Evolutionary conservation across 2,113 vertebrate genomes (phyloP).

Genomic region (Vanacampus margaritifer): DNA sequence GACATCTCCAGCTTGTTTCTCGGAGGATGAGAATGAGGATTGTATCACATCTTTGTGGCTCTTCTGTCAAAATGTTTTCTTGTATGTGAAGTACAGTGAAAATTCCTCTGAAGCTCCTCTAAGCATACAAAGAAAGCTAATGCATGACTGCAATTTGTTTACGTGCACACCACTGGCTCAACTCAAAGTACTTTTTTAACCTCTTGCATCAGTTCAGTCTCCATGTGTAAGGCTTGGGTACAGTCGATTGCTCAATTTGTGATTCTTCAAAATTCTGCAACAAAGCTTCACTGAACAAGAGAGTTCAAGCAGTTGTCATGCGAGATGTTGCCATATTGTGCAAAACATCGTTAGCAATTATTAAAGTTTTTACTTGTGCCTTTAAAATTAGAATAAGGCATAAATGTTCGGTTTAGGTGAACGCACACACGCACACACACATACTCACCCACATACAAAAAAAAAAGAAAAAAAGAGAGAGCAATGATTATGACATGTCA

Average conservation of each 20-base stretch:
- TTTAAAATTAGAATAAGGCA: no score
- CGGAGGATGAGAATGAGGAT: slow-evolving; percentile 28
- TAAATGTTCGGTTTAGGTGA: no score
- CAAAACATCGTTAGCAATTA: no score
- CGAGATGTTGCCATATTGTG: background rate
- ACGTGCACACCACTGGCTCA: slow-evolving; percentile 14
- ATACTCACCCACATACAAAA: no score
- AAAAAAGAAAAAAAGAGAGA: no score
- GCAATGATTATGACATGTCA: no score
- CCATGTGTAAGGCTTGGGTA: slow-evolving; percentile 35
- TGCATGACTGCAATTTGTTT: slow-evolving; percentile 19
- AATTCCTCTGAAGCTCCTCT: slow-evolving; percentile 1
- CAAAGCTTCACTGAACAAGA: background rate
- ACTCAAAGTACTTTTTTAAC: slow-evolving; percentile 11
- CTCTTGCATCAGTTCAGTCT: slow-evolving; percentile 30
- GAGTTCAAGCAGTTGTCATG: background rate
- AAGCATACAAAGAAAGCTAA: slow-evolving; percentile 23
- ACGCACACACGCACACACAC: no score
- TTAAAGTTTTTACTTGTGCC: no score
- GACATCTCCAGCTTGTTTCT: slow-evolving; percentile 17
- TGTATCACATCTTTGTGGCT: slow-evolving; percentile 26
- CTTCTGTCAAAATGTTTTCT: slow-evolving; percentile 33
- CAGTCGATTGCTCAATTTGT: background rate
- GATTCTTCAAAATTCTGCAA: background rate
- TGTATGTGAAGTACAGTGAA: slow-evolving; percentile 26